Evolutionary conservation across 2,113 vertebrate genomes (phyloP).

Genomic region (Peromyscus leucopus): DNA sequence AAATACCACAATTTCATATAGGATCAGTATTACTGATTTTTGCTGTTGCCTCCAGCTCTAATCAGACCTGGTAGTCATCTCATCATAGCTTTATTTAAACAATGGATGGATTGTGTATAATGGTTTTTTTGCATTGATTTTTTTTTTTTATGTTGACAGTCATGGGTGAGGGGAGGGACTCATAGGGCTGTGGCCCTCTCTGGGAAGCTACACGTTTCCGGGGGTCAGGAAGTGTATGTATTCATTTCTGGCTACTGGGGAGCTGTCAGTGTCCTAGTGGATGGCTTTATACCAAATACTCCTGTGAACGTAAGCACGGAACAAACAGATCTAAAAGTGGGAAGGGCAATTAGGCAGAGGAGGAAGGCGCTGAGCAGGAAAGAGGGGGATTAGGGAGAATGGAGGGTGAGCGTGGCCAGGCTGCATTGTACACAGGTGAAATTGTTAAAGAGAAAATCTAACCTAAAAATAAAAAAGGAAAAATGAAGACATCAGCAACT

Average conservation of each 20-base stretch:
- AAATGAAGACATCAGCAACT: background rate
- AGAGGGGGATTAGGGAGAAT: background rate
- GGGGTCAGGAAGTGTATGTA: background rate
- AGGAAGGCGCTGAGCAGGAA: background rate
- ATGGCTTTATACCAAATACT: background rate
- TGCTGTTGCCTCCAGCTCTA: background rate
- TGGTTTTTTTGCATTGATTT: background rate
- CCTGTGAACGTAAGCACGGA: too few species aligned
- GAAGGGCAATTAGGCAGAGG: background rate
- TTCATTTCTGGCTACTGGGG: background rate
- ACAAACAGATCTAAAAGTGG: background rate
- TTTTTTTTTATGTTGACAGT: background rate
- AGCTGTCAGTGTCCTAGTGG: too few species aligned
- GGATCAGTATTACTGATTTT: background rate
- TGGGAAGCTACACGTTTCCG: background rate
- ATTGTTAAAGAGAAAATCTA: background rate
- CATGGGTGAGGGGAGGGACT: background rate
- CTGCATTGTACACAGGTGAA: background rate
- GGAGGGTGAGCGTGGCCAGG: background rate
- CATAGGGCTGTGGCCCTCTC: too few species aligned
- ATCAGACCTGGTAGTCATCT: background rate
- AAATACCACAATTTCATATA: constrained; percentile 13
- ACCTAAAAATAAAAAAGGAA: too few species aligned
- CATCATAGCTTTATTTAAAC: constrained; percentile 19
- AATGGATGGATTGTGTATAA: background rate